Base-by-base conservation (phyloP, 2,888 invertebrate genomes). In the Eledone cirrhosa region DNA sequence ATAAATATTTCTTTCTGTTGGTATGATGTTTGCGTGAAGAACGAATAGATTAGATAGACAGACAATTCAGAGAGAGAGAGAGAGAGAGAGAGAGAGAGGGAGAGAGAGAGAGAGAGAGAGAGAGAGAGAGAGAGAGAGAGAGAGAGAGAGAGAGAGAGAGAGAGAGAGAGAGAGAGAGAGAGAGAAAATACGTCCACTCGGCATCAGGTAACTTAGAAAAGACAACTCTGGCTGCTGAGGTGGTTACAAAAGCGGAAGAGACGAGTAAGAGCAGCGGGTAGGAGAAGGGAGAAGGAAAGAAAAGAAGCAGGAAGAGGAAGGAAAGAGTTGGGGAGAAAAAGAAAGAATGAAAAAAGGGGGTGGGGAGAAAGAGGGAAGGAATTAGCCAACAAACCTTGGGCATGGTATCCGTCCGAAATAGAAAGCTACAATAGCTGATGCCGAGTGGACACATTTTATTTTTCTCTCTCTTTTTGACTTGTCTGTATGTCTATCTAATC, bases 31-130 rank as follows among this genome's bases (percentile, higher is more conserved):
- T n/a, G n/a, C n/a, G n/a, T n/a, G n/a, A n/a, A n/a, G n/a, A n/a
- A n/a, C n/a, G n/a, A n/a, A n/a, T n/a, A n/a, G n/a, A n/a, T n/a
- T n/a, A n/a, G n/a, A n/a, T n/a, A n/a, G n/a, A n/a, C n/a, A n/a
- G n/a, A n/a, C n/a, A n/a, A n/a, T n/a, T n/a, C 27, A 27, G 29
- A 76, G 13, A 16, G n/a, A 59, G 27, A 31, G 69, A 91, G 94
- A 90, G 27, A 48, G 78, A 24, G 63, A 33, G 81, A 82, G 81
- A 78, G 81, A 63, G 81, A 47, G 80, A 72, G 53, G 53, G 53
- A 19, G 22, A 19, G 22, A 19, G 53, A 19, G 53, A 19, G 53
- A 53, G 53, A 53, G 53, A 53, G 53, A 53, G 53, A 53, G 22
- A 53, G 53, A 53, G 53, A 53, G 22, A 53, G 76, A 74, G 41